These are phyloP conservation scores for Calephelis nemesis DNA, from an alignment of 1,140 invertebrate genomes.

Conservation along the genomic window DNA sequence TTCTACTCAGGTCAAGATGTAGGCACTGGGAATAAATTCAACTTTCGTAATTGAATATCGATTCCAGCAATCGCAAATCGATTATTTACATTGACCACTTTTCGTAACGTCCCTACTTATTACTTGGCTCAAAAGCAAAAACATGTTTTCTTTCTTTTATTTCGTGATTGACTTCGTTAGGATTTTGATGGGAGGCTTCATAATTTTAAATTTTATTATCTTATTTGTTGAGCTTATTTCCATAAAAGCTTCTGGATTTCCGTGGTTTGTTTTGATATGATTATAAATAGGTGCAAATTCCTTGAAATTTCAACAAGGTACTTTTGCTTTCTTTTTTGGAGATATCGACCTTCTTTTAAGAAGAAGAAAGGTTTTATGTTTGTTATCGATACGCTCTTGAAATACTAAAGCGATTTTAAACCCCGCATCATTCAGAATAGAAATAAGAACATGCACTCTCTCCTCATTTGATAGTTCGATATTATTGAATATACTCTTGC, in stretches of 20 bases:
- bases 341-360: no score
- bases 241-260: background rate
- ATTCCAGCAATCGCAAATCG: background rate
- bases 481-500: no score
- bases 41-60: no score
- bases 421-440: no score
- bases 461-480: no score
- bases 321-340: background rate
- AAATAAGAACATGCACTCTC: no score
- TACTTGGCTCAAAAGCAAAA: constrained; percentile 32
- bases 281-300: background rate
- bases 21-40: no score
- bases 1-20: no score
- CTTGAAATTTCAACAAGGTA: background rate
- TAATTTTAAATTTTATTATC: constrained; percentile 16
- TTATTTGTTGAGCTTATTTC: constrained; percentile 6
- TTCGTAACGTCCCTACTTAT: constrained; percentile 4
- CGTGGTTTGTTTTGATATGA: background rate
- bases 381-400: no score
- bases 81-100: background rate
- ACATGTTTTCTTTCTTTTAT: constrained; percentile 31
- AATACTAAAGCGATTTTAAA: no score
- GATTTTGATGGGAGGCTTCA: constrained; percentile 9
- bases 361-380: no score
- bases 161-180: constrained; percentile 18